Evolutionary conservation across 2,113 vertebrate genomes (phyloP).

Genomic region (Atherinomorus stipes): DNA sequence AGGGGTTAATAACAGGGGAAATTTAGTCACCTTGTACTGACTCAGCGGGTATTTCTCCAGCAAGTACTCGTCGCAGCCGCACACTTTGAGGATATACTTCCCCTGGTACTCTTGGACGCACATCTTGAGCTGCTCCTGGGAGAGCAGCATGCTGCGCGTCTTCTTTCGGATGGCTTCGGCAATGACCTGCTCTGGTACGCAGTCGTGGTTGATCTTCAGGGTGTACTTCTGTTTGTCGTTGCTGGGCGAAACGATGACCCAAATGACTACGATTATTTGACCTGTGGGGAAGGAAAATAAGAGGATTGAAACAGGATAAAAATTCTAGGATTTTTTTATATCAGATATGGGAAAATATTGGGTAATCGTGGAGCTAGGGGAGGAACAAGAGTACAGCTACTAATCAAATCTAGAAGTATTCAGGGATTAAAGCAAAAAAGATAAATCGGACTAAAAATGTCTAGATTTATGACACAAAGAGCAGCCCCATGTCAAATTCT

Average conservation of each 20-base stretch:
- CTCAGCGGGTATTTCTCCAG: slow-evolving; percentile 98
- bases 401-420: too few relatives aligned
- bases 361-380: too few relatives aligned
- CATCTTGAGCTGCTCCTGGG: slow-evolving; percentile 96
- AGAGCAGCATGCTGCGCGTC: slow-evolving; percentile 97
- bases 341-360: too few relatives aligned
- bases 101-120: slow-evolving; percentile 99
- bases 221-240: slow-evolving; percentile 99
- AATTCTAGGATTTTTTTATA: too few relatives aligned
- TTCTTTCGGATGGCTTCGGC: slow-evolving; percentile 99
- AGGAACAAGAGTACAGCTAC: too few relatives aligned
- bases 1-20: not conserved
- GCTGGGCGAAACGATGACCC: slow-evolving; percentile 98
- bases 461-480: too few relatives aligned
- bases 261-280: slow-evolving; percentile 99
- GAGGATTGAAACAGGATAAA: not conserved
- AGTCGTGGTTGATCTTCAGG: slow-evolving; percentile 98
- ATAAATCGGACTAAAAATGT: too few relatives aligned
- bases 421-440: too few relatives aligned
- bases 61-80: slow-evolving; percentile 98
- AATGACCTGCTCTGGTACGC: slow-evolving; percentile 97
- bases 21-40: slow-evolving; percentile 94
- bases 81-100: slow-evolving; percentile 99
- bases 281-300: slow-evolving; percentile 79
- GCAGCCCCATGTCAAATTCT: too few relatives aligned